Conservation (phyloP, 2,888 invertebrate species). For the Acronicta leporina region DNA sequence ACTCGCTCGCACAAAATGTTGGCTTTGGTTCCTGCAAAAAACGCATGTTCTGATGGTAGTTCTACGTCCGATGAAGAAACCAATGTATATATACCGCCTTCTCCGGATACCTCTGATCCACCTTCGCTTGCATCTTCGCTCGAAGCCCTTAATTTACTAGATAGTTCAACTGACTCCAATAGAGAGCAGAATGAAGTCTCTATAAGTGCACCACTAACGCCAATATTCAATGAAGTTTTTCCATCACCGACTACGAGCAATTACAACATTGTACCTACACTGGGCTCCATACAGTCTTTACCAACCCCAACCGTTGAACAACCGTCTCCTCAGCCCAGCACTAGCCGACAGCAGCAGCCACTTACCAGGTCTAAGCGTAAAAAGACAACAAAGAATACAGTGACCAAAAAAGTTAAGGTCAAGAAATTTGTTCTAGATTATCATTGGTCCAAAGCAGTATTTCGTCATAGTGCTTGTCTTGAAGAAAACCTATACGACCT, state of each 20-base stretch:
- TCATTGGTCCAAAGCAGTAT: constrained; percentile 10
- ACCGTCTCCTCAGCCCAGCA: constrained; percentile 12
- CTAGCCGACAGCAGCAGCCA: constrained; percentile 24
- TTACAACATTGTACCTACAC: background rate
- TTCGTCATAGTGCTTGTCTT: background rate
- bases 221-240: constrained; percentile 10
- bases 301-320: background rate
- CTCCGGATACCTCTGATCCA: constrained; percentile 4
- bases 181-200: constrained; percentile 13
- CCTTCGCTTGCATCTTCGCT: constrained; percentile 29
- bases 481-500: background rate
- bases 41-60: too few species aligned
- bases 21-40: too few species aligned
- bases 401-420: constrained; percentile 32
- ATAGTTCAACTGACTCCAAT: constrained; percentile 27
- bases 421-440: constrained; percentile 24
- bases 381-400: constrained; percentile 29
- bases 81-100: too few species aligned
- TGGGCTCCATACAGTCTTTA: background rate
- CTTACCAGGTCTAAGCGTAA: constrained; percentile 38
- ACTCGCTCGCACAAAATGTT: too few species aligned
- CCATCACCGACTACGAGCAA: background rate
- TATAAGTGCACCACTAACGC: constrained; percentile 23
- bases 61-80: too few species aligned
- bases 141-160: constrained; percentile 32